Conservation (phyloP, 1,140 invertebrate species). For the Drosophila sechellia region DNA sequence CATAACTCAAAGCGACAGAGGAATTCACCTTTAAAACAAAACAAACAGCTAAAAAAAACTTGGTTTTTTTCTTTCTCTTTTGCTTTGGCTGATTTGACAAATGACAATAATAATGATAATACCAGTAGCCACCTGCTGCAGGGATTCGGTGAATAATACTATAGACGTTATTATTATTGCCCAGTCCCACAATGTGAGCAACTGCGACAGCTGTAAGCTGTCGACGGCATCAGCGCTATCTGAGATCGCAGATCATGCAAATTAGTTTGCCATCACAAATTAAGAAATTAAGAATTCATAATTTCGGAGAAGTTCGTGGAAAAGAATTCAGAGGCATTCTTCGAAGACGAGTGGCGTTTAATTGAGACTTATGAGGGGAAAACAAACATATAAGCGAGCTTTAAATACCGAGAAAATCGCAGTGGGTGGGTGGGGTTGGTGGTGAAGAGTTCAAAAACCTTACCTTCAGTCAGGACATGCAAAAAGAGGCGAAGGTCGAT, state of each 20-base stretch:
- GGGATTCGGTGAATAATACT: constrained; percentile 3
- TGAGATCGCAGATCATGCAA: constrained; percentile 51
- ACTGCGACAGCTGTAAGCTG: constrained; percentile 63
- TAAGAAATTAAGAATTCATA: constrained; percentile 60
- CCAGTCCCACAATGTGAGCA: constrained; percentile 14
- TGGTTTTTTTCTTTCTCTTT: constrained; percentile 4
- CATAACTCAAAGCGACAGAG: constrained; percentile 65
- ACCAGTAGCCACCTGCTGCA: constrained; percentile 57
- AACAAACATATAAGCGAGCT: constrained; percentile 60
- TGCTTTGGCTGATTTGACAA: constrained; percentile 45
- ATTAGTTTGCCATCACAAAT: constrained; percentile 49
- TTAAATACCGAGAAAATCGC: constrained; percentile 52
- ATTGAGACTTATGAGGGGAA: constrained; percentile 52
- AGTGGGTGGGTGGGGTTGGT: constrained; percentile 13
- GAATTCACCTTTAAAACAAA: constrained; percentile 53
- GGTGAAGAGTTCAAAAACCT: constrained; percentile 55
- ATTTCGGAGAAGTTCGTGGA: constrained; percentile 31
- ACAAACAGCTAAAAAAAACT: constrained; percentile 14
- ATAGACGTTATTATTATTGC: constrained; percentile 36
- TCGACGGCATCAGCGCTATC: constrained; percentile 40
- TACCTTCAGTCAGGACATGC: constrained; percentile 26
- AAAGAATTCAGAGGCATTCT: constrained; percentile 36
- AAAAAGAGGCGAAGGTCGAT: constrained; percentile 28
- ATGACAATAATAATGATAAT: constrained; percentile 63
- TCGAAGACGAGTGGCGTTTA: constrained; percentile 23